Conservation (phyloP, 2,888 invertebrate species). For the Coelinius sp. region DNA sequence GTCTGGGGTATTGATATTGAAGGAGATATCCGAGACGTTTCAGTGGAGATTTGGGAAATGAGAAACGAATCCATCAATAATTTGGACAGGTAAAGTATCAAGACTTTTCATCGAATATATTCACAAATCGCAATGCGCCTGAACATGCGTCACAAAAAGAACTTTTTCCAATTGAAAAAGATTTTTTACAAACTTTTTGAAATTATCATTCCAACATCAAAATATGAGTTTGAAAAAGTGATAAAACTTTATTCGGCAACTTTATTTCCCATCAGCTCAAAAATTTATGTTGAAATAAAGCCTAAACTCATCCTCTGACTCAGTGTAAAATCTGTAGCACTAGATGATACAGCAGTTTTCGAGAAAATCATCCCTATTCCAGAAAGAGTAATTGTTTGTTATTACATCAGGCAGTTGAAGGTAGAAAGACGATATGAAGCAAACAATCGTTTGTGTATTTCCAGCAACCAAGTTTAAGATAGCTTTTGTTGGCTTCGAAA, state of each 20-base stretch:
- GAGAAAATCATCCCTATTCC: neutral
- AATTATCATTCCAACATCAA: no score
- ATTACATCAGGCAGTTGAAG: slow-evolving; percentile 13
- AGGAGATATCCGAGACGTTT: slow-evolving; percentile 20
- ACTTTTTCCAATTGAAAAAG: no score
- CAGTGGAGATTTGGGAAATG: neutral
- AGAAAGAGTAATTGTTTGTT: slow-evolving; percentile 22
- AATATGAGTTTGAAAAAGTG: no score
- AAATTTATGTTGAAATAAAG: neutral
- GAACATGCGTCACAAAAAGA: no score
- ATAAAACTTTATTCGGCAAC: neutral
- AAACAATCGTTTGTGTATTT: slow-evolving; percentile 22
- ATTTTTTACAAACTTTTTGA: no score
- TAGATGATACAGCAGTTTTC: slow-evolving; percentile 14
- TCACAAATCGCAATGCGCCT: no score
- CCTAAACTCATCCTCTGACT: neutral
- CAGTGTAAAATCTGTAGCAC: neutral
- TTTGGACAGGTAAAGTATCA: no score
- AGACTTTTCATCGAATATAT: no score
- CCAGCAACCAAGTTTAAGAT: slow-evolving; percentile 9
- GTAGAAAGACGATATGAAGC: slow-evolving; percentile 13
- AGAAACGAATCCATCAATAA: neutral
- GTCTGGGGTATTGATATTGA: slow-evolving; percentile 54
- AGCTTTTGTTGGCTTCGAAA: slow-evolving; percentile 17
- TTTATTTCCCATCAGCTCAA: neutral